These are phyloP conservation scores for Tineola bisselliella DNA, from an alignment of 2,888 invertebrate genomes.

Conservation along the genomic window DNA sequence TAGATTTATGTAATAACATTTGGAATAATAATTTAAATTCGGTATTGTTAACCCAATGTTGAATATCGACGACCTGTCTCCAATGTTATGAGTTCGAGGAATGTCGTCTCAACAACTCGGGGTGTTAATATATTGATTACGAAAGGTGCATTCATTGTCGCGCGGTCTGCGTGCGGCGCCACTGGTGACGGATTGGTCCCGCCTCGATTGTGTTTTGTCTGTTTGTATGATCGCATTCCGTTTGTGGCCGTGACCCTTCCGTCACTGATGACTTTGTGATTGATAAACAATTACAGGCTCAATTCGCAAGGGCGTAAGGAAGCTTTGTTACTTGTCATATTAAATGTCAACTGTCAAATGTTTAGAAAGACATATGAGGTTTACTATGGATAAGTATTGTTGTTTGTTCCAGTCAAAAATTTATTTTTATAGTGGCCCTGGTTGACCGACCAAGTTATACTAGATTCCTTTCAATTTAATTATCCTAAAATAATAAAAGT, in stretches of 20 bases:
- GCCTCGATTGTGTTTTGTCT: constrained; percentile 1
- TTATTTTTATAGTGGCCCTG: too few species aligned
- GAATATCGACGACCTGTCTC: neutral
- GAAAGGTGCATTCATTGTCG: constrained; percentile 6
- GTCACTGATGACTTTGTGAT: constrained; percentile 22
- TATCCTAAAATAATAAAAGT: too few species aligned
- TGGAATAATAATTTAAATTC: neutral
- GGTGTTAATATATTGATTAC: constrained; percentile 8
- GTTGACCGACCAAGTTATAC: too few species aligned
- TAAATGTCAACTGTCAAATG: neutral
- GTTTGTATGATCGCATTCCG: constrained; percentile 10
- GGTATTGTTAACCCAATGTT: neutral
- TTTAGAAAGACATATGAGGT: neutral
- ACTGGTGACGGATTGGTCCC: neutral
- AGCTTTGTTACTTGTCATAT: neutral
- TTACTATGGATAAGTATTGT: too few species aligned
- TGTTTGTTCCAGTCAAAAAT: too few species aligned
- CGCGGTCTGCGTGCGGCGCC: neutral
- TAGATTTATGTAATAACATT: too few species aligned
- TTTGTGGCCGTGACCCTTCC: constrained; percentile 41
- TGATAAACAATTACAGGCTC: neutral
- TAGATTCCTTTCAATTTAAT: too few species aligned
- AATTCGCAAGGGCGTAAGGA: neutral
- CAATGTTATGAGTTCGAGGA: neutral
- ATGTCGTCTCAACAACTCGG: neutral